Percentiles rank a stretch among this genome's conserved stretches.
Evolutionary conservation across 2,797 vertebrate genomes (phyloP).

Genomic region (Gymnocypris eckloni): DNA sequence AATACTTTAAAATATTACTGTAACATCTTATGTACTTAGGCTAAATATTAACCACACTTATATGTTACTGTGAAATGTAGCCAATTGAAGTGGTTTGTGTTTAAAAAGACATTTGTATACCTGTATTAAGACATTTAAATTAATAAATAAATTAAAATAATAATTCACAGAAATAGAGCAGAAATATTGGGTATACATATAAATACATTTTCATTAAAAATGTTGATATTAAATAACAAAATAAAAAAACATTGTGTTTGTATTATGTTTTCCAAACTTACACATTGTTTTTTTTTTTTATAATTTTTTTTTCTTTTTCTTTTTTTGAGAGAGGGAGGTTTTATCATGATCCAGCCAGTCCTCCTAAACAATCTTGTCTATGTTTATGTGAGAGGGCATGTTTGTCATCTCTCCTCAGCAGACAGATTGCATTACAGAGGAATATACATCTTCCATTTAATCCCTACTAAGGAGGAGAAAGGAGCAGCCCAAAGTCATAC

Average conservation of each 20-base stretch:
- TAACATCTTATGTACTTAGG: background rate
- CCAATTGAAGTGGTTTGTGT: background rate
- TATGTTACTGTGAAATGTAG: background rate
- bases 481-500: constrained; percentile 51
- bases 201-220: too few species aligned
- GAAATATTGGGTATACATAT: background rate
- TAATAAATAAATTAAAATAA: background rate
- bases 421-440: constrained; percentile 79
- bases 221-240: too few species aligned
- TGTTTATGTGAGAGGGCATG: constrained; percentile 74
- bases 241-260: background rate
- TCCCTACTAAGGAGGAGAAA: constrained; percentile 59
- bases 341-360: constrained; percentile 69
- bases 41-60: background rate
- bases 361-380: constrained; percentile 73
- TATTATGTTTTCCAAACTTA: background rate
- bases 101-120: background rate
- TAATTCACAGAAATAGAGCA: background rate
- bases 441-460: constrained; percentile 77
- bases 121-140: background rate
- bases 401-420: constrained; percentile 74
- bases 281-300: background rate
- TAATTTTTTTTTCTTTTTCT: too few species aligned
- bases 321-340: background rate
- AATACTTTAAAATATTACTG: background rate